Base-by-base conservation (phyloP, 1,140 invertebrate genomes). In the Steinernema feltiae region DNA sequence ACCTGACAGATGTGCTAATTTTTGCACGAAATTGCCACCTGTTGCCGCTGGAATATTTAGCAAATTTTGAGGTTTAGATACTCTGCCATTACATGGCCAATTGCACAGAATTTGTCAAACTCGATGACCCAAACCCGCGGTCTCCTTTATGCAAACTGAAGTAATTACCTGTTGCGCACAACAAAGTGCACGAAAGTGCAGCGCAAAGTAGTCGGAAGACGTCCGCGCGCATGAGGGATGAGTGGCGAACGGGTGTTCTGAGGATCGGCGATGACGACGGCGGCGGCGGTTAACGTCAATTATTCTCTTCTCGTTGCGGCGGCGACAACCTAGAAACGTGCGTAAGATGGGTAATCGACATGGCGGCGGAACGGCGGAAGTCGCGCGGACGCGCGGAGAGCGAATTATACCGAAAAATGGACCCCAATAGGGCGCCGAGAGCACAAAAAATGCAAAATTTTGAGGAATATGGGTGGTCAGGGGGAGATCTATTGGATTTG, bases 261-360 rank as follows among this genome's bases (percentile, higher is more conserved):
- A 15, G 15, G 53, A 63, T 7, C 35, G 35, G 7, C 18, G 12
- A 21, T 15, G 53, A 3, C 24, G 53, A 63, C 53, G 24, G 53
- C 15, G 53, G 24, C 53, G 24, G 53, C 53, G 53, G 53, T 63
- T 63, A 63, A 63, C 53, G 53, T 63, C 53, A 63, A 63, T 63
- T 63, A 63, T 27, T 63, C 53, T 7, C n/a, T n/a, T n/a, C n/a
- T n/a, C n/a, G n/a, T n/a, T 41, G 35, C 35, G 35, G n/a, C 35
- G 53, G 53, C 53, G 53, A 63, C 53, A 63, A 63, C 53, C 53
- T 63, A 63, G 53, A 63, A 63, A 63, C 53, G 53, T 17, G 7
- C 7, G 7, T 7, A 18, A 63, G 53, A n/a, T 27, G 53, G 53
- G 53, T 63, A 63, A 63, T 63, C 53, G 53, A 3, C 53, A 63